A percentile compares a stretch with the other conserved stretches of the same genome.
Conservation (phyloP, 2,113 vertebrate species). For the Terrapene triunguis region DNA sequence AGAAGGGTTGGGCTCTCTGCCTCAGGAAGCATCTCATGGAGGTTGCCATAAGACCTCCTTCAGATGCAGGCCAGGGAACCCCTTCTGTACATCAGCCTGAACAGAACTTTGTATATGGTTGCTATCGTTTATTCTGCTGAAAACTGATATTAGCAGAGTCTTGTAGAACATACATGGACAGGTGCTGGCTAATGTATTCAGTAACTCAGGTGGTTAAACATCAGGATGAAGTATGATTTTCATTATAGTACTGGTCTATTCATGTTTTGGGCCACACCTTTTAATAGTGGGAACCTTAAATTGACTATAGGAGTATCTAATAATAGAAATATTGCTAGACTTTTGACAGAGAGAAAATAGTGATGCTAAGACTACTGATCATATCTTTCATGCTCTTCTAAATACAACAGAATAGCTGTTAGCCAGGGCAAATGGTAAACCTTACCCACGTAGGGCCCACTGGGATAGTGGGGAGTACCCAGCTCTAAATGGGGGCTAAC, state of each 20-base stretch:
- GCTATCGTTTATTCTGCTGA: neutral
- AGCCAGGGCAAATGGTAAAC: neutral
- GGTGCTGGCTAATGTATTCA: neutral
- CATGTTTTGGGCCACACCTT: neutral
- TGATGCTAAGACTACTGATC: fast-evolving
- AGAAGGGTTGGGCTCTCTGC: neutral
- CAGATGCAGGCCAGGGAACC: neutral
- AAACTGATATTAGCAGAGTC: neutral
- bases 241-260: neutral
- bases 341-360: fast-evolving
- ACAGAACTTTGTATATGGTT: neutral
- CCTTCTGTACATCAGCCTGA: neutral
- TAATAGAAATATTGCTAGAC: neutral
- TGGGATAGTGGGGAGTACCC: neutral
- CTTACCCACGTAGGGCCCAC: too few species aligned
- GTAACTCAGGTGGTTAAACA: neutral
- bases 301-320: neutral
- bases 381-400: neutral
- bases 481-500: neutral
- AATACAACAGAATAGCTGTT: fast-evolving
- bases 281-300: neutral
- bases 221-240: neutral
- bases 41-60: neutral
- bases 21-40: neutral
- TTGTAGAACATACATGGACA: neutral